A percentile compares a stretch with the other conserved stretches of the same genome.
Evolutionary conservation across 2,888 invertebrate species (phyloP).

Genomic region (Caenorhabditis doughertyi): DNA sequence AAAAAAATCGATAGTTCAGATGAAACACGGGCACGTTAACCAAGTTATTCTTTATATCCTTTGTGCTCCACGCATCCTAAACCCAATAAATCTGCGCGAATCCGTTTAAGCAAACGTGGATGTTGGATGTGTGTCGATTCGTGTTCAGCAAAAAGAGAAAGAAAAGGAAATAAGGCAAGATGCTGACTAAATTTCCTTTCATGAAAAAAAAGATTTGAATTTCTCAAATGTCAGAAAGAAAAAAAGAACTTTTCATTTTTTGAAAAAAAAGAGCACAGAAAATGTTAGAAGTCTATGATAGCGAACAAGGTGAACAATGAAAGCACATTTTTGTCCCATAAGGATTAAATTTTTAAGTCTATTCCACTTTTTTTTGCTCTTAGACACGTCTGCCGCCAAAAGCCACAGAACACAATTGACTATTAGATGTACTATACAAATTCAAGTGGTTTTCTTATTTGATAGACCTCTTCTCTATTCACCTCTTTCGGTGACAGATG

Average conservation of each 20-base stretch:
- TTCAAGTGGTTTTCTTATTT: constrained; percentile 53
- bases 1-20: constrained; percentile 58
- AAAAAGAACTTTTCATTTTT: constrained; percentile 36
- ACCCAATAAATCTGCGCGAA: constrained; percentile 62
- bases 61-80: constrained; percentile 67
- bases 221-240: constrained; percentile 36
- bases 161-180: constrained; percentile 35
- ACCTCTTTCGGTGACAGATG: constrained; percentile 52
- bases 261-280: neutral
- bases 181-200: constrained; percentile 58
- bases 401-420: constrained; percentile 34
- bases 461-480: constrained; percentile 42
- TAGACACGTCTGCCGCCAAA: constrained; percentile 36
- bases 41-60: constrained; percentile 68
- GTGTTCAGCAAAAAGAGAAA: constrained; percentile 51
- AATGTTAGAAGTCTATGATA: neutral
- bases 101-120: constrained; percentile 61
- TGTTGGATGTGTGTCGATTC: constrained; percentile 53
- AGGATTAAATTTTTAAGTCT: no score
- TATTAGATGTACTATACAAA: constrained; percentile 28
- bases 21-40: constrained; percentile 55
- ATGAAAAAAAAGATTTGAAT: constrained; percentile 30
- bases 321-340: neutral
- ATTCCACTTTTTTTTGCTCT: no score
- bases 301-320: neutral